phyloP scores from a whole-genome alignment of 2,113 vertebrate species.

The Penelope pileata region DNA sequence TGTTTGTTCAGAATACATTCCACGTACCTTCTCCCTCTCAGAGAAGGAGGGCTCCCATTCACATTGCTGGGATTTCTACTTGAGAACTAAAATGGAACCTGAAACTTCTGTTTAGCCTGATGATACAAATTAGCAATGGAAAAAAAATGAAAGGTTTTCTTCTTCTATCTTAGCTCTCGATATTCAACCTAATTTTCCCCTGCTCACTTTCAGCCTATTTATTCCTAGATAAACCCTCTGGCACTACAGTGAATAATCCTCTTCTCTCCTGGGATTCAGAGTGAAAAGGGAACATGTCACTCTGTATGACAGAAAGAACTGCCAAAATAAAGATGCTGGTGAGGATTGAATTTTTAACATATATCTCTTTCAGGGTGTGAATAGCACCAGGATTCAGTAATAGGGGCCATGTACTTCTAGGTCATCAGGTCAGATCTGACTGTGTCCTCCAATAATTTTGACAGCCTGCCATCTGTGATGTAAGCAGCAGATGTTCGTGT shows the following conservation, averaged over 20 bases:
- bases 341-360: conserved; percentile 18
- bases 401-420: not conserved
- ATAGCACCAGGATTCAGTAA: conserved; percentile 44
- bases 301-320: conserved; percentile 20
- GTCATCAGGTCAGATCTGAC: conserved; percentile 52
- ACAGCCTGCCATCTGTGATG: conserved; percentile 61
- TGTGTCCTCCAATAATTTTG: conserved; percentile 47
- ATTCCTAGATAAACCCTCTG: conserved; percentile 52
- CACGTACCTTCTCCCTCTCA: not conserved
- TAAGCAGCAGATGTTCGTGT: conserved; percentile 5
- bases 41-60: not conserved
- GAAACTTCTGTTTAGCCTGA: not conserved
- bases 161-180: not conserved
- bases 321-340: conserved; percentile 50
- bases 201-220: conserved; percentile 65
- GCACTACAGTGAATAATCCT: conserved; percentile 48
- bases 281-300: conserved; percentile 51
- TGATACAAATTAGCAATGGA: not conserved
- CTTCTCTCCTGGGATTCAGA: conserved; percentile 27
- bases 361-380: not conserved
- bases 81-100: not conserved
- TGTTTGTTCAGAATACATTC: not conserved
- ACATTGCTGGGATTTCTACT: not conserved
- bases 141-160: not conserved
- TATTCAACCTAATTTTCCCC: not conserved